A percentile compares a stretch with the other conserved stretches of the same genome.
Evolutionary conservation across 2,888 invertebrate species (phyloP).

Genomic region (Aporophyla nigra): DNA sequence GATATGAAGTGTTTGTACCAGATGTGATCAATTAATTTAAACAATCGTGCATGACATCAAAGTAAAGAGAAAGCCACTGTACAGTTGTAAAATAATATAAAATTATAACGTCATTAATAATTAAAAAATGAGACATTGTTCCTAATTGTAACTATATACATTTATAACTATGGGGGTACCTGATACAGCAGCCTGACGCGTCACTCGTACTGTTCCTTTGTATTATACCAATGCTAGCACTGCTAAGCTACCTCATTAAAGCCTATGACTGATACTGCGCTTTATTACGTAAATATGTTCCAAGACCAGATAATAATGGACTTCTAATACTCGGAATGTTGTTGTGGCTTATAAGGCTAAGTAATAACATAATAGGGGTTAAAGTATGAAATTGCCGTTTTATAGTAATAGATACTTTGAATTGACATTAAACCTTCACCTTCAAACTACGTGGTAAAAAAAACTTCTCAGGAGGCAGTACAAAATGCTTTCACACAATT

Average conservation of each 20-base stretch:
- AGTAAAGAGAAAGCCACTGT: slow-evolving; percentile 45
- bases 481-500: no score
- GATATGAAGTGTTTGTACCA: slow-evolving; percentile 26
- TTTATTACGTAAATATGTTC: neutral
- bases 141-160: slow-evolving; percentile 22
- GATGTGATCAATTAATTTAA: slow-evolving; percentile 19
- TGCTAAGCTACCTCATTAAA: slow-evolving; percentile 3
- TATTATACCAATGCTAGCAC: slow-evolving; percentile 5
- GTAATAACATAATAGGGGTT: no score
- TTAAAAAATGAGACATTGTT: slow-evolving; percentile 22
- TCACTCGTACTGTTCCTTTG: slow-evolving; percentile 10
- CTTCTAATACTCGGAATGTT: neutral
- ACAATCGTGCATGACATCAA: slow-evolving; percentile 47
- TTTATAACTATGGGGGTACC: slow-evolving; percentile 38
- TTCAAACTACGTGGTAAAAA: no score
- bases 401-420: no score
- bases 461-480: no score
- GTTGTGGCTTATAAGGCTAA: no score
- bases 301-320: neutral
- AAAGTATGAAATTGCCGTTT: no score
- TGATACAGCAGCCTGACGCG: slow-evolving; percentile 18
- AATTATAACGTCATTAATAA: slow-evolving; percentile 37
- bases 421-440: no score
- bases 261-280: neutral
- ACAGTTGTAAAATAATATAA: slow-evolving; percentile 48